A percentile compares a stretch with the other conserved stretches of the same genome.
These are phyloP conservation scores for Echiichthys vipera DNA, from an alignment of 2,797 vertebrate genomes.

Conservation along the genomic window DNA sequence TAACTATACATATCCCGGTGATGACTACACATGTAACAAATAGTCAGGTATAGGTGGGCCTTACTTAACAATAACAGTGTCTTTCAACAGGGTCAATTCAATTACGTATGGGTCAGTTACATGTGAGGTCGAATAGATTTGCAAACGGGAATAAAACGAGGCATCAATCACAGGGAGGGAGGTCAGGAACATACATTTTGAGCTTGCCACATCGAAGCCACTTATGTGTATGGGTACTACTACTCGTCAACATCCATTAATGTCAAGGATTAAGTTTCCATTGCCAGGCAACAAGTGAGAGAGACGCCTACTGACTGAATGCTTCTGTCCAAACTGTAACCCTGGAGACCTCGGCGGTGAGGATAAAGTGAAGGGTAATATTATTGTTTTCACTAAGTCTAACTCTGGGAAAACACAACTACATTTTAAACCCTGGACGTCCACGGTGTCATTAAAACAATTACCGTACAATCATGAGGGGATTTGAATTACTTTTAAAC, in stretches of 20 bases:
- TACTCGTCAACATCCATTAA: slow-evolving; percentile 59
- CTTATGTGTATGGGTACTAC: slow-evolving; percentile 30
- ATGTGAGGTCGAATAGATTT: slow-evolving; percentile 26
- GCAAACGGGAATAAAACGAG: slow-evolving; percentile 24
- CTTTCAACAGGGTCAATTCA: slow-evolving; percentile 15
- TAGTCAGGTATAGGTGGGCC: slow-evolving; percentile 3
- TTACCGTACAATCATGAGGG: slow-evolving; percentile 47
- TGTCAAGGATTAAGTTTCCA: slow-evolving; percentile 47
- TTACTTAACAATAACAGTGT: slow-evolving; percentile 9
- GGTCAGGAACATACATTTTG: slow-evolving; percentile 15
- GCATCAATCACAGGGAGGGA: slow-evolving; percentile 18
- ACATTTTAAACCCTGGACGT: slow-evolving; percentile 26
- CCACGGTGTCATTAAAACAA: slow-evolving; percentile 32
- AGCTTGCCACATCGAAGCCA: slow-evolving; percentile 40
- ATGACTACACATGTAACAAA: slow-evolving; percentile 50
- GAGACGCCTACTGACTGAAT: slow-evolving; percentile 33
- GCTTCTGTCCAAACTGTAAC: slow-evolving; percentile 25
- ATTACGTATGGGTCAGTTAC: neutral
- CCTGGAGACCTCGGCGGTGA: neutral
- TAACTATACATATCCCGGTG: slow-evolving; percentile 49
- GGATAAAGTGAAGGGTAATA: slow-evolving; percentile 14
- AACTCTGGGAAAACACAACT: slow-evolving; percentile 30
- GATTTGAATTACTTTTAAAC: slow-evolving; percentile 35
- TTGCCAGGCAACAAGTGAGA: slow-evolving; percentile 70
- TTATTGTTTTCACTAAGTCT: neutral